phyloP scores from a whole-genome alignment of 2,888 invertebrate species.

The Cremastobaeus sp. region DNA sequence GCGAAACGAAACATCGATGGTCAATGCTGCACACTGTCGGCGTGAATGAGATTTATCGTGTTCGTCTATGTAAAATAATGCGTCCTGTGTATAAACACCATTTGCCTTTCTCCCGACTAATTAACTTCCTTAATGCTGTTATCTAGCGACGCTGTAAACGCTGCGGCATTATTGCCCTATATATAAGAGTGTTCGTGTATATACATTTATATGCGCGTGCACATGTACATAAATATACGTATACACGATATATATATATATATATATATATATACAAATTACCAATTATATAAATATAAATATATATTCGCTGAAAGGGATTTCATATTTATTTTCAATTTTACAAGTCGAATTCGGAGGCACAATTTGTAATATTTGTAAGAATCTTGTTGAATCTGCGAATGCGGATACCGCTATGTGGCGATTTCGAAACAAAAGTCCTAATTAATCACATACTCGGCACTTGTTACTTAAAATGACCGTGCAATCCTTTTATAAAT shows the following conservation, averaged over 20 bases:
- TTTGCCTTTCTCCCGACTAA: slow-evolving; percentile 58
- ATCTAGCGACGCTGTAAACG: slow-evolving; percentile 49
- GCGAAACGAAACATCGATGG: slow-evolving; percentile 51
- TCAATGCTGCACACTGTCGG: slow-evolving; percentile 40
- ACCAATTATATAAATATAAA: slow-evolving; percentile 49
- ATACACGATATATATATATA: slow-evolving; percentile 64
- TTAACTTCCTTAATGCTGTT: slow-evolving; percentile 56
- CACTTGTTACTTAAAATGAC: slow-evolving; percentile 74
- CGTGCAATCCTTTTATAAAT: slow-evolving; percentile 61
- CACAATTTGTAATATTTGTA: slow-evolving; percentile 62
- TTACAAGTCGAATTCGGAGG: slow-evolving; percentile 24
- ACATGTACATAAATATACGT: slow-evolving; percentile 63
- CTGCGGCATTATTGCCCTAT: slow-evolving; percentile 52
- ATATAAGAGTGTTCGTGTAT: slow-evolving; percentile 64
- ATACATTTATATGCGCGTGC: slow-evolving; percentile 58
- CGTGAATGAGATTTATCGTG: slow-evolving; percentile 49
- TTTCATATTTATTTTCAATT: slow-evolving; percentile 50
- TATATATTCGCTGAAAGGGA: slow-evolving; percentile 51
- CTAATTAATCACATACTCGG: slow-evolving; percentile 70
- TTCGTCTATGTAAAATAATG: slow-evolving; percentile 61
- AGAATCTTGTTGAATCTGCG: slow-evolving; percentile 60
- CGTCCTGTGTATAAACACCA: slow-evolving; percentile 61
- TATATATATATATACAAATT: slow-evolving; percentile 64
- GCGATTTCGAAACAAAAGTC: slow-evolving; percentile 66
- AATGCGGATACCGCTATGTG: slow-evolving; percentile 65